Evolutionary conservation across 2,797 vertebrate species (phyloP), one percentile per base, ranked within the genome.

Genomic region (Dipus sagitta): DNA sequence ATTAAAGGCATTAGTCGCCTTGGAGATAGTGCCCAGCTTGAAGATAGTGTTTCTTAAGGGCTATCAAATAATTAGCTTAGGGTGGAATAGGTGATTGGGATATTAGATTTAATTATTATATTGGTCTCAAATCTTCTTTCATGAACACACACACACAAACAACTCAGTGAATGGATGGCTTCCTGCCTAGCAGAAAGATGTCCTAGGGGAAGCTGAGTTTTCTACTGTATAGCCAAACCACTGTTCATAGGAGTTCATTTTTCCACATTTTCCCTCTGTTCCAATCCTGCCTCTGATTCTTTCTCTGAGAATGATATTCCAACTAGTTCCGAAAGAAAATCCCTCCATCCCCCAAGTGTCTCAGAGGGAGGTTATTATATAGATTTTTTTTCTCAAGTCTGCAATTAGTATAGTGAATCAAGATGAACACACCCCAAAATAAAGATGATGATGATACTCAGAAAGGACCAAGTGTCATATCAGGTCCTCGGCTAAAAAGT

Each of bases 271-370:
- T 58, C 24, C 47, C 82, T 84, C 87, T 76, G 3, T 60, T 8
- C 14, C 60, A 85, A 54, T 1, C 14, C 62, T 42, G 32, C 24
- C 54, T 92, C 75, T 77, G 64, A 65, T 77, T 89, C 28, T 81
- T 77, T 83, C 52, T 87, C n/a, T 52, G 74, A 94, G 30, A 90
- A 60, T 62, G 30, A 81, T 91, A 88, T 94, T 94, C 75, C 83
- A 65, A 86, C 91, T 58, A 65, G 52, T 10, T 28, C 30, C n/a
- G 38, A 86, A 26, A 21, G 65, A 80, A 88, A 91, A 90, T 18
- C 89, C 87, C 89, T 94, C 71, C 38, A 58, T 76, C 62, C 74
- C 58, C 23, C 82, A 47, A 83, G 13, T 74, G 12, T 86, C 85
- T 38, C 91, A 80, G 92, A 62, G n/a, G 52, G 74, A 88, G 18